Conservation (phyloP, 1,140 invertebrate species). For the Aradophagus sp. region DNA sequence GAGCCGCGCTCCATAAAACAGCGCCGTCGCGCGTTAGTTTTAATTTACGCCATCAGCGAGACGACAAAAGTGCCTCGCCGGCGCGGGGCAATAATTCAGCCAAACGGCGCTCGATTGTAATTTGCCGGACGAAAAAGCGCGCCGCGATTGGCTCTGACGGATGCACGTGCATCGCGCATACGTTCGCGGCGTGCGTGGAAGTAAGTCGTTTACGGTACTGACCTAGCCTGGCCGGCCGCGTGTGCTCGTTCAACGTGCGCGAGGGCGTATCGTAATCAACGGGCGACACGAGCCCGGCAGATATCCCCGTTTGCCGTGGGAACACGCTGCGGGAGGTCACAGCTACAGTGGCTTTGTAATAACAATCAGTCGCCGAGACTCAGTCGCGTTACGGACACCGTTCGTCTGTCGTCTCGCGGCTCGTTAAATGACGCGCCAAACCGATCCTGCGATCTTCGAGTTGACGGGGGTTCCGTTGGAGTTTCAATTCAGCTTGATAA, state of each 20-base stretch:
- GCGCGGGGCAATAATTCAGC: conserved; percentile 39
- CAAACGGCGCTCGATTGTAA: conserved; percentile 30
- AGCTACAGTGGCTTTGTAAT: conserved; percentile 56
- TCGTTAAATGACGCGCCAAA: conserved; percentile 34
- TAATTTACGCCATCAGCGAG: conserved; percentile 46
- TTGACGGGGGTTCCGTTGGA: too few relatives aligned
- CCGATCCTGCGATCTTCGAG: too few relatives aligned
- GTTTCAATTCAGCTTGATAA: too few relatives aligned
- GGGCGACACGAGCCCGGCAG: conserved; percentile 61
- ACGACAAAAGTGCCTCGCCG: conserved; percentile 35
- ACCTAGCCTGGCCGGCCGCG: conserved; percentile 53
- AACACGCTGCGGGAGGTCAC: conserved; percentile 68
- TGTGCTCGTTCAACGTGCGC: conserved; percentile 51
- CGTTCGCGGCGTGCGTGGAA: conserved; percentile 46
- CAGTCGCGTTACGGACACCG: conserved; percentile 9
- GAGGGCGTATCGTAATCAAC: conserved; percentile 69
- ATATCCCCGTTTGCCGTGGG: conserved; percentile 68
- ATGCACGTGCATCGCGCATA: conserved; percentile 43
- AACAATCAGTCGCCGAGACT: conserved; percentile 44
- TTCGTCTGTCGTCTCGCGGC: conserved; percentile 48
- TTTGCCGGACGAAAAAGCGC: conserved; percentile 34
- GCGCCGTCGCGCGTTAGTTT: conserved; percentile 43
- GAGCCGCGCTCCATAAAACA: conserved; percentile 49
- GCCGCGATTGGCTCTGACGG: conserved; percentile 30
- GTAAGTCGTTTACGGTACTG: conserved; percentile 57